Base-by-base conservation (phyloP, 2,797 vertebrate species). In the Mycteria americana region DNA sequence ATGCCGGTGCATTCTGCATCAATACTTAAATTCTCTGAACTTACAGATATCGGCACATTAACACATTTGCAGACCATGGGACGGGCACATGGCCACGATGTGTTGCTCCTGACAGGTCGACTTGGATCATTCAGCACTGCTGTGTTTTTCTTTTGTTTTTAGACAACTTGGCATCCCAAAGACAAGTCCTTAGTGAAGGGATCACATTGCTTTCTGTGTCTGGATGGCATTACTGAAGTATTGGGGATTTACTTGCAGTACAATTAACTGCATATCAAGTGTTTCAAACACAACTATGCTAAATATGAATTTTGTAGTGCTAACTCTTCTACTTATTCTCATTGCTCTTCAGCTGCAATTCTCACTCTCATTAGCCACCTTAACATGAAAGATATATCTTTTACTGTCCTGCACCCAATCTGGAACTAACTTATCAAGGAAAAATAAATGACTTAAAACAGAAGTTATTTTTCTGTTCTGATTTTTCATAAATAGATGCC, bases 401-500 rank as follows among this genome's bases (percentile, higher is more conserved):
- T 39, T 30, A 54, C 53, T 82, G 46, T 31, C 57, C 37, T 85
- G 59, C 39, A 85, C 51, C 56, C 23, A 41, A 41, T 27, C 77
- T 73, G 80, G 33, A 94, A 65, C 59, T 78, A 67, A 84, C 63
- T 73, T 57, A 73, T 16, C 46, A 30, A 62, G 19, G 37, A 50
- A 56, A 92, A 95, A 41, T 30, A 35, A 63, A 37, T 43, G 1
- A 28, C 31, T 85, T 76, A 70, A 72, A 67, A 10, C 24, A 64
- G 16, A 91, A 82, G 13, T 33, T 37, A 22, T 48, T 74, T 53
- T 85, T 76, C 77, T 80, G 39, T 31, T 88, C 43, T 46, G 33
- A 41, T 51, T 95, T 79, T 85, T 82, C 73, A 92, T 74, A 78
- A 86, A 73, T 24, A 53, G 59, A 50, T 74, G 70, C 50, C 72